Evolutionary conservation across 92 coral and sea anemone genomes (phyloP).

Genomic region (Epizoanthus ramosus): DNA sequence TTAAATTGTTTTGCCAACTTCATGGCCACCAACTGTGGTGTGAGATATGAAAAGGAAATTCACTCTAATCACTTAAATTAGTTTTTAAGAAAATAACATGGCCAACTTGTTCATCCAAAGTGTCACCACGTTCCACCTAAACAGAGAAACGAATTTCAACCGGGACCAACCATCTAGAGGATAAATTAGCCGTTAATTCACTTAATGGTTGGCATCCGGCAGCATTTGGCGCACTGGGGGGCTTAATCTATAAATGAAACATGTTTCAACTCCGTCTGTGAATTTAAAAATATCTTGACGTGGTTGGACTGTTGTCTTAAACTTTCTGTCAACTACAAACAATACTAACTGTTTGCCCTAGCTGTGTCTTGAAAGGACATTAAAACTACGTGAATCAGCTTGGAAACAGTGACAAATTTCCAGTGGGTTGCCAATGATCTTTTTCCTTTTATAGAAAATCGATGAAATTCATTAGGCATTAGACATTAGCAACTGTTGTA

Average conservation of each 20-base stretch:
- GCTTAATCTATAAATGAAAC: neutral
- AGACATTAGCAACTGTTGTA: neutral
- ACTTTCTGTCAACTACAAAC: neutral
- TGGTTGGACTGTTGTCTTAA: neutral
- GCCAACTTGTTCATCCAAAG: neutral
- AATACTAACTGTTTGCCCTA: neutral
- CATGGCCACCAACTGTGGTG: conserved; percentile 13
- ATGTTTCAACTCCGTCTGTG: neutral
- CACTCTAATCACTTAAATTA: neutral
- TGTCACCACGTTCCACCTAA: neutral
- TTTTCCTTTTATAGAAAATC: neutral
- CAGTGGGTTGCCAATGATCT: neutral
- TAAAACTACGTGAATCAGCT: neutral
- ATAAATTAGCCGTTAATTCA: neutral
- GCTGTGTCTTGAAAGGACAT: neutral
- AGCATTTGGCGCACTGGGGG: neutral
- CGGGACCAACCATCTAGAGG: neutral
- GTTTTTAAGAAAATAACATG: neutral
- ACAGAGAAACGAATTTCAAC: neutral
- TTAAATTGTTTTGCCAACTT: conserved; percentile 15
- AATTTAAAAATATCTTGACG: conserved; percentile 1
- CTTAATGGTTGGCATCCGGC: neutral
- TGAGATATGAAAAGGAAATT: neutral
- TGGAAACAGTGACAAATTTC: neutral
- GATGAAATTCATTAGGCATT: neutral